These are phyloP conservation scores for Bombus cullumanus DNA, from an alignment of 1,140 invertebrate genomes.

Conservation along the genomic window DNA sequence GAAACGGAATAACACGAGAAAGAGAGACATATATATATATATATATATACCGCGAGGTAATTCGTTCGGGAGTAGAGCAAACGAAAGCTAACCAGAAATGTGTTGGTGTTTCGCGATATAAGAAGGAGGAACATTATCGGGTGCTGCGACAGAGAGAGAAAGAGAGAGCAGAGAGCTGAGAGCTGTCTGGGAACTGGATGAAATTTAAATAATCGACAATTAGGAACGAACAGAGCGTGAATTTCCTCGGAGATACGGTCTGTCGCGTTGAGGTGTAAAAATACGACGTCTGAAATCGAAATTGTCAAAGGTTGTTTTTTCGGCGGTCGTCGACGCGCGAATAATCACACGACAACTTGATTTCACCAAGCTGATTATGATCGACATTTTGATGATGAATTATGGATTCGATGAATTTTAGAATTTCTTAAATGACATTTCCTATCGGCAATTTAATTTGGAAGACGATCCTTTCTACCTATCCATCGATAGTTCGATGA, in stretches of 20 bases:
- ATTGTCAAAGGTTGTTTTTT: background rate
- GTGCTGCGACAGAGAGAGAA: background rate
- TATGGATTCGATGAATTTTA: background rate
- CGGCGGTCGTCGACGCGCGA: background rate
- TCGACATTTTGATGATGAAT: background rate
- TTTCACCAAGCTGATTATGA: background rate
- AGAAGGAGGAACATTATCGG: background rate
- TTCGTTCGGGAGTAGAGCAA: background rate
- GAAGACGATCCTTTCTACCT: too few species aligned
- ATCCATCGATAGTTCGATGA: too few species aligned
- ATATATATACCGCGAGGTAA: background rate
- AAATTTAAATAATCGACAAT: conserved; percentile 68
- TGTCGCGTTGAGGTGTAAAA: conserved; percentile 5
- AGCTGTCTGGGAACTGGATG: conserved; percentile 15
- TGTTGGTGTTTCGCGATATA: background rate
- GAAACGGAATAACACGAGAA: background rate
- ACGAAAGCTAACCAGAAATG: background rate
- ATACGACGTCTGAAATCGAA: background rate
- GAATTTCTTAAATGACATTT: background rate
- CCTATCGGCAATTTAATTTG: too few species aligned
- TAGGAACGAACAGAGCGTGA: conserved; percentile 52
- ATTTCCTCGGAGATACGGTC: conserved; percentile 29
- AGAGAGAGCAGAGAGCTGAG: background rate
- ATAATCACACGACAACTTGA: background rate
- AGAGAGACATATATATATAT: background rate